phyloP scores from a whole-genome alignment of 2,888 invertebrate genomes.

The Acanthoscelides obtectus region DNA sequence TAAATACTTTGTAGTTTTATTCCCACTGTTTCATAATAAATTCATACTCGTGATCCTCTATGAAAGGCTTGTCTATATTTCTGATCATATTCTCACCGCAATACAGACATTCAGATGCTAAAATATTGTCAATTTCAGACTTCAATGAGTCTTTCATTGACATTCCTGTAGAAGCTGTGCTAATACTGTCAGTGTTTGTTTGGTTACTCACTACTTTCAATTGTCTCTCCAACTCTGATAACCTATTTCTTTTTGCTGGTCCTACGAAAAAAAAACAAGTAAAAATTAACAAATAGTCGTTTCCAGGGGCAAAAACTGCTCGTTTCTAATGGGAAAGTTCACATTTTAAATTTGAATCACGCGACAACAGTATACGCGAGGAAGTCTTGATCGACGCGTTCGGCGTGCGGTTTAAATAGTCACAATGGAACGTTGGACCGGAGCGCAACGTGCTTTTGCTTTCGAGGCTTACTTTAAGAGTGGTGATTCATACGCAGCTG shows the following conservation, averaged over 20 bases:
- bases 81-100: slow-evolving; percentile 92
- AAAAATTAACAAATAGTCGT: too few species aligned
- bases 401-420: too few species aligned
- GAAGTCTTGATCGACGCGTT: too few species aligned
- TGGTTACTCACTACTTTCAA: slow-evolving; percentile 54
- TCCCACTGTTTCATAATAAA: slow-evolving; percentile 82
- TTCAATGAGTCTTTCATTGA: slow-evolving; percentile 64
- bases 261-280: slow-evolving; percentile 45
- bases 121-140: slow-evolving; percentile 80
- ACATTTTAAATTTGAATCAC: too few species aligned
- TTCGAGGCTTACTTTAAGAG: too few species aligned
- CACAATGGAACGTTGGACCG: too few species aligned
- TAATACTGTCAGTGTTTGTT: slow-evolving; percentile 51
- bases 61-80: slow-evolving; percentile 85
- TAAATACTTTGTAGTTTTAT: slow-evolving; percentile 38
- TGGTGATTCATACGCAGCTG: too few species aligned
- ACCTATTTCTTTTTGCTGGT: slow-evolving; percentile 55
- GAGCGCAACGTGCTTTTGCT: too few species aligned
- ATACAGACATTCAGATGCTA: slow-evolving; percentile 88
- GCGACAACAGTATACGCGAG: too few species aligned
- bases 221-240: slow-evolving; percentile 61
- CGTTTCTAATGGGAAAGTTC: too few species aligned
- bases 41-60: slow-evolving; percentile 78
- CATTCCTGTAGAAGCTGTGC: slow-evolving; percentile 51
- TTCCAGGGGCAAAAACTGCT: too few species aligned